Evolutionary conservation across 2,797 vertebrate genomes (phyloP), one percentile per base, ranked within the genome.

Genomic region (Vultur gryphus): DNA sequence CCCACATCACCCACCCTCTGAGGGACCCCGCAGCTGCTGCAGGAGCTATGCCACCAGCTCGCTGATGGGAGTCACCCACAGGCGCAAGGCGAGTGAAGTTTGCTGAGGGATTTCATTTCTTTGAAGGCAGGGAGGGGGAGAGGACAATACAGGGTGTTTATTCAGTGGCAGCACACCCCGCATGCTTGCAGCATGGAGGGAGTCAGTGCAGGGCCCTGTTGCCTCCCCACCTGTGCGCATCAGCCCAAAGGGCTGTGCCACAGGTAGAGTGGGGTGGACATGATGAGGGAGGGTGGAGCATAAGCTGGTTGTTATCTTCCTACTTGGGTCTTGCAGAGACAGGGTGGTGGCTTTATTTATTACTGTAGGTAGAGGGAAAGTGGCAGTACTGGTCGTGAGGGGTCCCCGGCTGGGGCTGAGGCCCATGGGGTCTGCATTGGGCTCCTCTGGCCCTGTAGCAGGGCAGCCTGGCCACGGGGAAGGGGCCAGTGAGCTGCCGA

Each of bases 391-490:
- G 41, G 6, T 46, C 19, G 10, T n/a, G 44, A 62, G 46, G 19
- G 18, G 15, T 43, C 16, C 44, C 19, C 23, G 76, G 16, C 14
- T 59, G 26, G 33, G 23, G 5, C 39, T 49, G 58, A 59, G 29
- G 20, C 6, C 39, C 0, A 0, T 6, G 51, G 28, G 16, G 5
- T 33, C 20, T 64, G 11, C 11, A 13, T 1, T 20, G 8, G 28
- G 4, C 12, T 54, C 24, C 20, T 80, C 25, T 59, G 35, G 21
- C 35, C 35, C 48, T 28, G 7, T 21, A 15, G 64, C 8, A 33
- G 48, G 33, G n/a, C n/a, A 84, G 31, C 37, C n/a, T 58, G 71
- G 33, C 29, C 35, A 3, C 11, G 23, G 44, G 19, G 7, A 72
- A 72, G 66, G 46, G 43, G 7, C 18, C 2, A 6, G n/a, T 8